Percentiles rank a stretch among this genome's conserved stretches.
Evolutionary conservation across 2,888 invertebrate species (phyloP).

Genomic region (Diadromus collaris): DNA sequence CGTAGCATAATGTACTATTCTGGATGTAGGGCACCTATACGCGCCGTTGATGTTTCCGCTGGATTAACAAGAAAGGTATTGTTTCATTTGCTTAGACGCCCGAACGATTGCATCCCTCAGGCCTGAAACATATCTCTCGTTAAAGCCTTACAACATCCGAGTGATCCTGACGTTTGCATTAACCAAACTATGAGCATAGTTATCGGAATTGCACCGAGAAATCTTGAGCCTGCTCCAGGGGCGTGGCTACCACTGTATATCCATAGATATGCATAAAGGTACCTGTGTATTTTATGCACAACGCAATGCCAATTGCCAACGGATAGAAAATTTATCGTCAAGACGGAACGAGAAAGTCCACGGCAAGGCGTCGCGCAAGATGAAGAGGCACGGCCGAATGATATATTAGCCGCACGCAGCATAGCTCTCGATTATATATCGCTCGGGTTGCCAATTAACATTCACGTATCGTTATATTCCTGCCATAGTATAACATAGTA

Average conservation of each 20-base stretch:
- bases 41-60: background rate
- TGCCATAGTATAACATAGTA: conserved; percentile 44
- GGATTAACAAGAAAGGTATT: background rate
- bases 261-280: background rate
- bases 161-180: conserved; percentile 30
- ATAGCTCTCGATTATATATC: conserved; percentile 49
- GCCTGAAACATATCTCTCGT: background rate
- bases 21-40: no score
- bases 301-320: conserved; percentile 36
- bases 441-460: conserved; percentile 55
- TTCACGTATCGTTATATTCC: conserved; percentile 55
- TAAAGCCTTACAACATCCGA: conserved; percentile 2
- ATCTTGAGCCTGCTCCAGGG: conserved; percentile 13
- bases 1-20: no score
- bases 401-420: conserved; percentile 11
- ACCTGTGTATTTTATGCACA: conserved; percentile 5
- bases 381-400: conserved; percentile 22
- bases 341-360: conserved; percentile 19
- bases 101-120: no score
- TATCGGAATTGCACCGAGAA: conserved; percentile 11
- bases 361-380: conserved; percentile 2
- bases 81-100: conserved; percentile 3
- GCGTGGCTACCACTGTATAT: background rate
- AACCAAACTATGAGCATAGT: conserved; percentile 26
- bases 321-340: conserved; percentile 47